Evolutionary conservation across 2,113 vertebrate species (phyloP), one percentile per base, ranked within the genome.

Genomic region (Bos indicus): DNA sequence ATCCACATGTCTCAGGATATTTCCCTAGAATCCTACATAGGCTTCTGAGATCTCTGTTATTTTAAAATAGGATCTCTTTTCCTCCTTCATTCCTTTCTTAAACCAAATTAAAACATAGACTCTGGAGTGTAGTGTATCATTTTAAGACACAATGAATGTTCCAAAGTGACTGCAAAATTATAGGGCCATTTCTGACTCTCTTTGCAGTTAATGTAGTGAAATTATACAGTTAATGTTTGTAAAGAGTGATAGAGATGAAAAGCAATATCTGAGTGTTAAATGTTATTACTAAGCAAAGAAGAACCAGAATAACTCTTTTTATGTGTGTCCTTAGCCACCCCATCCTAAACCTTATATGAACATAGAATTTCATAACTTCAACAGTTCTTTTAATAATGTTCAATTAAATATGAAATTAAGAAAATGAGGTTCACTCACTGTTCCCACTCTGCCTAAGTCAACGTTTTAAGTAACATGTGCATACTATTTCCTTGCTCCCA

Each of bases 351-450:
- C 67, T 91, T 89, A 84, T 40, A 62, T 33, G 40, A 91, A 57
- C 52, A 52, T 14, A 14, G 71, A 84, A 62, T 90, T 96, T 95
- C 59, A 89, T 86, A 89, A 90, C 54, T 95, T 83, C 48, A 83
- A 91, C 33, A 19, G 51, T 94, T 94, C 81, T 97, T 96, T 97
- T 97, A 97, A 96, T 97, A 88, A 92, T 78, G n/a, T 85, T 85
- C 88, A 74, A 84, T 97, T 91, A 92, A 88, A 97, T 91, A 93
- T 80, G 88, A 91, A 97, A 95, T 87, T 96, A 94, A 91, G 93
- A 96, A 88, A 94, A 91, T 0, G 78, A 43, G 48, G 17, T 62
- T 94, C 9, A 2, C 88, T 74, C 87, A 88, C 40, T 28, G 88
- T 91, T 96, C 91, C 6, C 0, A 89, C 40, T 92, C 96, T 97